Base-by-base conservation (phyloP, 2,888 invertebrate species). In the Tortrix viridana region DNA sequence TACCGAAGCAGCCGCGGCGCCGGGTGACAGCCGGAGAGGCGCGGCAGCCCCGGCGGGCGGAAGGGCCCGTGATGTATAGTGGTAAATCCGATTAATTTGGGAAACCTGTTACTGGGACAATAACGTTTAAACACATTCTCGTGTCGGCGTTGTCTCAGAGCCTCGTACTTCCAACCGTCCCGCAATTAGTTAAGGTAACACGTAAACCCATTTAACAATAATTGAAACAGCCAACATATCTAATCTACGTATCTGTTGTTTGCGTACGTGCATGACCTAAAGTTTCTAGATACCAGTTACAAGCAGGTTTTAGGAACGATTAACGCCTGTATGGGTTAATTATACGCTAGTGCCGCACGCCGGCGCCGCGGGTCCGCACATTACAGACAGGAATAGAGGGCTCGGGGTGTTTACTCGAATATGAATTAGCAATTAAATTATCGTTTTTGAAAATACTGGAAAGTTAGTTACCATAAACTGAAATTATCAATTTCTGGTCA, bases 11-110 rank as follows among this genome's bases (percentile, higher is more conserved):
- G 2, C 22, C n/a, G 16, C 3, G 54, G 49, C 49, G 55, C 20
- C 48, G 12, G 19, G 14, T 18, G 52, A 57, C 47, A 41, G 62
- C 43, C 61, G 44, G 60, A 38, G 48, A 37, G 48, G 57, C 52
- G 60, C 44, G 62, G 62, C 50, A 59, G 57, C 52, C 65, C 60
- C 65, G 69, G 67, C 73, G 62, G 74, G 71, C 78, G 79, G 81
- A 80, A 81, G 74, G 72, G 66, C 72, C 65, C 72, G 73, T 84
- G 80, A 82, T 82, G 71, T 76, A 84, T 79, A 75, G 82, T 78
- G 74, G 71, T 77, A 84, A 84, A 86, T 85, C 84, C 79, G 83
- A 87, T 87, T 86, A 87, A 86, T 86, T 84, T 80, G 77, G 76
- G 78, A 77, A 81, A 75, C 81, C 81, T 83, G 82, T 80, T 84